Evolutionary conservation across 2,113 vertebrate species (phyloP).

Genomic region (Trematocara macrostoma): DNA sequence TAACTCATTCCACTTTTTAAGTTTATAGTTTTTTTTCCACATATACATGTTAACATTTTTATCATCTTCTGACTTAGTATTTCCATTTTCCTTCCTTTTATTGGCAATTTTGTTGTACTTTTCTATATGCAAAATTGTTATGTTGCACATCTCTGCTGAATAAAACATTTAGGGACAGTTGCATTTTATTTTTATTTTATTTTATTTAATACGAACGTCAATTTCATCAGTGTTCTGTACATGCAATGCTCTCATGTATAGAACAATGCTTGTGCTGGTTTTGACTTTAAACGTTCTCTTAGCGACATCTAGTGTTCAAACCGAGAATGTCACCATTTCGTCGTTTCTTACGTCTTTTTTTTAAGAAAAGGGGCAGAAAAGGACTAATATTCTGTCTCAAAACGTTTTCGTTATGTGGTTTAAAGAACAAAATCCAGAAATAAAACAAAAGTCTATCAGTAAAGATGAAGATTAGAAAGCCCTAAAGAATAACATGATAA

Average conservation of each 20-base stretch:
- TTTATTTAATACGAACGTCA: neutral
- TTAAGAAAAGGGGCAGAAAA: neutral
- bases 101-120: neutral
- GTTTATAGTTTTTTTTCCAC: neutral
- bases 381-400: neutral
- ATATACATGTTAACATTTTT: neutral
- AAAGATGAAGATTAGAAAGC: neutral
- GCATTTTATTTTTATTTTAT: accelerated
- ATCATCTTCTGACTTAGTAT: neutral
- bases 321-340: neutral
- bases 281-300: neutral
- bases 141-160: neutral
- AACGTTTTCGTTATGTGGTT: neutral
- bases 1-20: neutral
- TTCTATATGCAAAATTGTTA: neutral
- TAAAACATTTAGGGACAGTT: neutral
- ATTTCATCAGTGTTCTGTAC: neutral
- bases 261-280: neutral
- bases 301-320: constrained; percentile 43
- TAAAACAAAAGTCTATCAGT: neutral
- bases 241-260: neutral
- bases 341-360: neutral
- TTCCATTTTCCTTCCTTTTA: neutral
- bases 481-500: neutral
- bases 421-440: neutral